Base-by-base conservation (phyloP, 35 echinoderm and acorn worm species). In the Ophiothrix spiculata region DNA sequence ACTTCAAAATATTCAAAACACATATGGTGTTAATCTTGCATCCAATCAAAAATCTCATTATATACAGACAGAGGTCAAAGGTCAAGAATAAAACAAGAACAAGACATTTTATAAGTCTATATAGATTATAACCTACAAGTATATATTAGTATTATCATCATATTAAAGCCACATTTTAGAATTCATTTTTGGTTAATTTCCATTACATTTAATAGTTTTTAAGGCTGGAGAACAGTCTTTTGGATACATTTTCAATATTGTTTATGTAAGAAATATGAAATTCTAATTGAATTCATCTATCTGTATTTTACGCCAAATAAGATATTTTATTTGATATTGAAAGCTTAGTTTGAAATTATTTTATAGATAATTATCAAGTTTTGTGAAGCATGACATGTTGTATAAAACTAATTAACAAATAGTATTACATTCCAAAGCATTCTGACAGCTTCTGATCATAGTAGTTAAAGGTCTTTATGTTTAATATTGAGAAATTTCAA, bases 1-100 rank as follows among this genome's bases (percentile, higher is more conserved):
- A 69, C 60, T 54, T 54, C 4, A 69, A 69, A 69, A 69, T 69
- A 69, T 69, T 69, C 60, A 69, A 69, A 69, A 69, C 60, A 69
- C 23, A 25, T 4, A 15, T n/a, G n/a, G n/a, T n/a, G n/a, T 28
- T 15, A 69, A 25, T 69, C 21, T 69, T 69, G 60, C 60, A 69
- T 69, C 60, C 60, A 69, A 12, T 69, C 21, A 54, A 69, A 69
- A 69, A 25, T 69, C 60, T 69, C 60, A 69, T 12, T 69, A 69
- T 69, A 69, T 69, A 69, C 60, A 69, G 17, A 69, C 29, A n/a
- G n/a, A n/a, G n/a, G n/a, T n/a, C n/a, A n/a, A n/a, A 69, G 23
- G 60, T 69, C 60, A 69, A 69, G 60, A 69, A 69, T 69, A 69
- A 25, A 69, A 69, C 23, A 69, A 69, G 29, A 69, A 10, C 25